phyloP scores from a whole-genome alignment of 2,797 vertebrate species.

The Margarornis squamiger region DNA sequence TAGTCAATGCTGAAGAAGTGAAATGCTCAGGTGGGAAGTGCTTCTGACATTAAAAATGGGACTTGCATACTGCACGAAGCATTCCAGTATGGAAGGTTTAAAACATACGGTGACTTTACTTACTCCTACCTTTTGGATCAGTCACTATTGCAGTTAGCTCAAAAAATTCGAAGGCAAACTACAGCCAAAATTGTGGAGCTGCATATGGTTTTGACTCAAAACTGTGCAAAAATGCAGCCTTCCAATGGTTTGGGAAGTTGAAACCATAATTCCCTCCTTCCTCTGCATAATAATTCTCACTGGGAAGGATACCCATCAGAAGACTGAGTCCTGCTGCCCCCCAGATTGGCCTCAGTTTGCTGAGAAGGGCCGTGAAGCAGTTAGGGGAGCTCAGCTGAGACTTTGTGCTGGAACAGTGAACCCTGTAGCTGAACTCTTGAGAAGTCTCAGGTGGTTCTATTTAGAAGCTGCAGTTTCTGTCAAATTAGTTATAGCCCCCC shows the following conservation, averaged over 20 bases:
- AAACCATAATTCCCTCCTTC: background rate
- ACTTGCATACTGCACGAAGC: background rate
- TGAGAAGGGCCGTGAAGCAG: background rate
- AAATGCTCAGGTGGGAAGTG: slow-evolving; percentile 6
- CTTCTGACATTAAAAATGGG: slow-evolving; percentile 22
- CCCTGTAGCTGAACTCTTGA: background rate
- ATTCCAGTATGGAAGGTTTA: background rate
- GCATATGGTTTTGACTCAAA: slow-evolving; percentile 26
- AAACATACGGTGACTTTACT: slow-evolving; percentile 47
- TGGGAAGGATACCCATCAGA: background rate
- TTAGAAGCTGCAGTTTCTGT: slow-evolving; percentile 19
- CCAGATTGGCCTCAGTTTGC: background rate
- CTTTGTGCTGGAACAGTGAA: background rate
- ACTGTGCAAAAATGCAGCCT: slow-evolving; percentile 7
- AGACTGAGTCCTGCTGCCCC: background rate
- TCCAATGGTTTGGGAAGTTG: background rate
- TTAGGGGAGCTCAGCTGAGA: background rate
- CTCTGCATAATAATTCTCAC: background rate
- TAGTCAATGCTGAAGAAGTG: background rate
- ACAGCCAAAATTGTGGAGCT: background rate
- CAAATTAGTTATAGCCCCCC: slow-evolving; percentile 53
- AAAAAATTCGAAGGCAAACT: slow-evolving; percentile 5
- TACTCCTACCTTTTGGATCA: slow-evolving; percentile 56
- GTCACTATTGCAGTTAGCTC: slow-evolving; percentile 29
- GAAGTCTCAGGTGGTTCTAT: slow-evolving; percentile 30